phyloP scores from a whole-genome alignment of 2,888 invertebrate genomes.

The Pharmacophagus antenor region DNA sequence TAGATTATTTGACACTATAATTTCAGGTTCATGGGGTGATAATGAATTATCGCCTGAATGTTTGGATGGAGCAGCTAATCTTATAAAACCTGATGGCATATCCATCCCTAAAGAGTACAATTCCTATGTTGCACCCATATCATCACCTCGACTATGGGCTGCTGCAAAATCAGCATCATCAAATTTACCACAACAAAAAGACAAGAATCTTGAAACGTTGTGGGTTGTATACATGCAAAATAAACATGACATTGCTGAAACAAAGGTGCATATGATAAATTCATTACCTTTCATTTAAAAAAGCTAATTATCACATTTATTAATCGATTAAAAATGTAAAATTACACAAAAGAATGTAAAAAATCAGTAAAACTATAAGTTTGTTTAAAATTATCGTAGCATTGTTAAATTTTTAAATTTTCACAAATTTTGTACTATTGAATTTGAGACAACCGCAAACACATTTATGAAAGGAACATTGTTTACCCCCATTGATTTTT shows the following conservation, averaged over 20 bases:
- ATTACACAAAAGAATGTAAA: too few relatives aligned
- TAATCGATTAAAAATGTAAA: too few relatives aligned
- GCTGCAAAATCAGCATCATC: constrained; percentile 80
- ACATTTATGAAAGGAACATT: too few relatives aligned
- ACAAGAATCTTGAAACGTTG: constrained; percentile 86
- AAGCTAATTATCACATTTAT: too few relatives aligned
- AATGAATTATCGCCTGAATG: constrained; percentile 99
- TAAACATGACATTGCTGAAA: constrained; percentile 87
- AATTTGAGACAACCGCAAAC: too few relatives aligned
- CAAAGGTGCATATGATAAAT: constrained; percentile 67
- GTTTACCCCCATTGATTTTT: too few relatives aligned
- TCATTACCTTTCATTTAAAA: not conserved
- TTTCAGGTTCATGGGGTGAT: constrained; percentile 94
- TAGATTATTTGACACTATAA: not conserved
- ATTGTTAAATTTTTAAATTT: too few relatives aligned
- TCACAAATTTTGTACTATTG: too few relatives aligned
- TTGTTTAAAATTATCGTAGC: too few relatives aligned
- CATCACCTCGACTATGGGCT: constrained; percentile 92
- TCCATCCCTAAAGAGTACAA: constrained; percentile 94
- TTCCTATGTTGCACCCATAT: constrained; percentile 95
- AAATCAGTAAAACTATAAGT: too few relatives aligned
- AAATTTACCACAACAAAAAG: constrained; percentile 46
- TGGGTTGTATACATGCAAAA: constrained; percentile 97
- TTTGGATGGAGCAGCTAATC: constrained; percentile 94
- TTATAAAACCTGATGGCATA: constrained; percentile 92